These are phyloP conservation scores for Drosophila mercatorum DNA, from an alignment of 2,888 invertebrate species.

Conservation along the genomic window DNA sequence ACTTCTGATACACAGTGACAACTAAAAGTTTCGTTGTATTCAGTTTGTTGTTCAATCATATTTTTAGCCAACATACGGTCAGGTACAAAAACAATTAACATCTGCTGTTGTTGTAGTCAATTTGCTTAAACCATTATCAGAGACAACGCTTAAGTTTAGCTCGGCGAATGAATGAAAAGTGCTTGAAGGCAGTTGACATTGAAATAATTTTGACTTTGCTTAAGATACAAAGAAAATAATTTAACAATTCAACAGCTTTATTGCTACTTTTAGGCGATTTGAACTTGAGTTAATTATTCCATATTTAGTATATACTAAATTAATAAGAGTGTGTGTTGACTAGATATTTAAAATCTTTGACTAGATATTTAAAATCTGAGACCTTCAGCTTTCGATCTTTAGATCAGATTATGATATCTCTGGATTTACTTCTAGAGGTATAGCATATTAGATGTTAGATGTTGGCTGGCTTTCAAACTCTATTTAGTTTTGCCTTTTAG, in stretches of 20 bases:
- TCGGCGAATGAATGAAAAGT: background rate
- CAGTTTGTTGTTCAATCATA: background rate
- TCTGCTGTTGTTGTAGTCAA: background rate
- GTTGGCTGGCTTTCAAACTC: too few relatives aligned
- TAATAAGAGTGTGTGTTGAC: too few relatives aligned
- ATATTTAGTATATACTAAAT: background rate
- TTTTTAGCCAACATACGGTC: background rate
- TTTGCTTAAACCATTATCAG: conserved; percentile 38
- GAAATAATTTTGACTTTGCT: background rate
- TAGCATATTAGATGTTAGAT: too few relatives aligned
- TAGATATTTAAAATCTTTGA: background rate
- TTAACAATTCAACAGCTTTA: background rate
- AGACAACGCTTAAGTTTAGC: background rate
- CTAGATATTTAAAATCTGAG: background rate
- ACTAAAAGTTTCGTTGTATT: background rate
- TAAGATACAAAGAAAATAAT: background rate
- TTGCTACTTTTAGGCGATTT: background rate
- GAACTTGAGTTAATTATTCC: background rate
- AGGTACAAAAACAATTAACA: conserved; percentile 1
- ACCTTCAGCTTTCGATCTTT: background rate
- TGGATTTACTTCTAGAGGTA: too few relatives aligned
- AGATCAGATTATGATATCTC: too few relatives aligned
- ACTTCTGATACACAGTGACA: background rate
- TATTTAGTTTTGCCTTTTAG: background rate
- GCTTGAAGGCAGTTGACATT: background rate